These are phyloP conservation scores for Tenualosa thibaudeaui DNA, from an alignment of 2,797 vertebrate genomes.

Conservation along the genomic window DNA sequence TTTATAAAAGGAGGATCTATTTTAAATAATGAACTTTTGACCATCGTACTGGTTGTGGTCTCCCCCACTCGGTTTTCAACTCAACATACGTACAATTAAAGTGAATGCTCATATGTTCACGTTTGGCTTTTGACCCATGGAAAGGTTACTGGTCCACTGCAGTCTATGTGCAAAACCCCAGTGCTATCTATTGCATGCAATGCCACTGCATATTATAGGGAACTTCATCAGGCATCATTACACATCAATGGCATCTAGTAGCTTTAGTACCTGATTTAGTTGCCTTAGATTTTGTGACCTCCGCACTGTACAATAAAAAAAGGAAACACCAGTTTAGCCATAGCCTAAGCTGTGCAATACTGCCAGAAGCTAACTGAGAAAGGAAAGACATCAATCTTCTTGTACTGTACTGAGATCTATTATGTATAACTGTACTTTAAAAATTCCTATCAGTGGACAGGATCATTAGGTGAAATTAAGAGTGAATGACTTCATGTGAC, in stretches of 20 bases:
- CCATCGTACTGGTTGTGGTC: not conserved
- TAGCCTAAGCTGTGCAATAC: not conserved
- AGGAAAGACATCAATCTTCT: not conserved
- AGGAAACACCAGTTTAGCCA: not conserved
- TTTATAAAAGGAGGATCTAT: conserved; percentile 7
- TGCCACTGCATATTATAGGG: conserved; percentile 24
- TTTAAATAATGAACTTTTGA: not conserved
- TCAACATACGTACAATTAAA: conserved; percentile 6
- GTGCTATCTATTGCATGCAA: conserved; percentile 4
- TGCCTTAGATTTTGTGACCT: not conserved
- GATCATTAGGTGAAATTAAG: not conserved
- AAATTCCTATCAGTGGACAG: not conserved
- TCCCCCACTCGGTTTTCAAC: not conserved
- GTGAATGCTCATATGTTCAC: not conserved
- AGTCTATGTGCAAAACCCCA: conserved; percentile 41
- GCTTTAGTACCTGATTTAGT: not conserved
- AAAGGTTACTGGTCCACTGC: conserved; percentile 50
- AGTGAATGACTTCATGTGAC: not conserved
- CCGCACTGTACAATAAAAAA: not conserved
- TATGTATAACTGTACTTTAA: not conserved
- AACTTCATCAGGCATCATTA: not conserved
- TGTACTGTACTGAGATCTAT: not conserved
- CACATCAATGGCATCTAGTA: not conserved
- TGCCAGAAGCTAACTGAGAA: not conserved
- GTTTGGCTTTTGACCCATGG: not conserved